Base-by-base conservation (phyloP, 2,797 vertebrate species). In the Acanthopagrus latus region DNA sequence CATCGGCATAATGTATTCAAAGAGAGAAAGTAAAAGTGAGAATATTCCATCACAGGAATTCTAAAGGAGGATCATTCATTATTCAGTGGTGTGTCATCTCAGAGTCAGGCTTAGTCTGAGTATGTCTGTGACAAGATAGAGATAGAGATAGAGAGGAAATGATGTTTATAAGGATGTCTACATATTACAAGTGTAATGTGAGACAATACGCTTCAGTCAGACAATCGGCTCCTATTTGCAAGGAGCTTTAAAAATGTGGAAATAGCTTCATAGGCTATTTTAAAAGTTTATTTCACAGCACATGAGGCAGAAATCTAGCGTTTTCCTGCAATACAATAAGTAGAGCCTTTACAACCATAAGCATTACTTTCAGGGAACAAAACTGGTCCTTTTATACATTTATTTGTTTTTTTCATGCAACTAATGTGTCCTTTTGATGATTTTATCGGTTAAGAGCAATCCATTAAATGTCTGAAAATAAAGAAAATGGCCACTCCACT, bases 51-150 rank as follows among this genome's bases (percentile, higher is more conserved):
- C 41, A 80, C 33, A 55, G 63, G 62, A 71, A 74, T 66, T 38
- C 23, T 54, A 18, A 71, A 80, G n/a, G 21, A 71, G 65, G 65
- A 54, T 68, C 52, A 82, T 88, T 78, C 33, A 84, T 90, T 77
- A 88, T 91, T 86, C 38, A 89, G 56, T 18, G 57, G 64, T 48
- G 10, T 77, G 78, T 83, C 80, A 77, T 78, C 69, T 85, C 62
- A 57, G 23, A 72, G 57, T 48, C 27, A 14, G 29, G 46, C 54
- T 3, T 2, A 29, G 56, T 67, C 55, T 74, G 66, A 23, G 54
- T 54, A 60, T 71, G 50, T 65, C 41, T 18, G 46, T 20, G 58
- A 64, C 50, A 33, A 70, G n/a, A n/a, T n/a, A n/a, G n/a, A n/a
- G n/a, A n/a, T n/a, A n/a, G n/a, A n/a, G n/a, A 79, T 10, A 29